Conservation (phyloP, 2,888 invertebrate species). For the Scaptomyza flava region DNA sequence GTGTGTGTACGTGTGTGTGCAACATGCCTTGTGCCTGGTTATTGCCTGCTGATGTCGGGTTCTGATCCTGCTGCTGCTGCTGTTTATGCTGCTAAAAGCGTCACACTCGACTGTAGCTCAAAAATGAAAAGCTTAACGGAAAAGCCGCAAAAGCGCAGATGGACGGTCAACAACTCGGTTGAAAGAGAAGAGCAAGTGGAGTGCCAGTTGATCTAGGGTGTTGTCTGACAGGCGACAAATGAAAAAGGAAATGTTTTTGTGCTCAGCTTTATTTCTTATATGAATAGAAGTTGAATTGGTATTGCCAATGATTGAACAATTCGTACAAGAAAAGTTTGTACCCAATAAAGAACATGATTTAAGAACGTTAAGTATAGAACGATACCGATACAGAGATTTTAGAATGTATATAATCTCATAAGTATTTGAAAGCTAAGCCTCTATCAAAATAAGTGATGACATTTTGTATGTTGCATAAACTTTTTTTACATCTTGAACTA, state of each 20-base stretch:
- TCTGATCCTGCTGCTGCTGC: constrained; percentile 61
- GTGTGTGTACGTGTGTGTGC: constrained; percentile 15
- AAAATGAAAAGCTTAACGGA: constrained; percentile 75
- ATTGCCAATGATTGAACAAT: too few species aligned
- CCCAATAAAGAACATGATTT: too few species aligned
- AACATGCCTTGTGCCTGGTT: constrained; percentile 12
- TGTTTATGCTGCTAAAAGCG: constrained; percentile 48
- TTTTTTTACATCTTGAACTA: too few species aligned
- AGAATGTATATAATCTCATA: too few species aligned
- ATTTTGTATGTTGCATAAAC: too few species aligned
- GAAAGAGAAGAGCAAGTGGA: background rate
- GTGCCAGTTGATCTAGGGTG: background rate
- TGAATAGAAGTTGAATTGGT: too few species aligned
- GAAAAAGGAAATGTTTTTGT: background rate
- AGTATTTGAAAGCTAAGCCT: too few species aligned
- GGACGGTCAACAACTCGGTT: constrained; percentile 33
- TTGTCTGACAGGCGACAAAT: constrained; percentile 57
- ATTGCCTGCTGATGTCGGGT: constrained; percentile 10
- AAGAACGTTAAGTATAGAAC: too few species aligned
- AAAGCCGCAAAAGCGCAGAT: constrained; percentile 71
- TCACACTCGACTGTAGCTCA: constrained; percentile 61
- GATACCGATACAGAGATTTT: too few species aligned
- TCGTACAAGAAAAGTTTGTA: too few species aligned
- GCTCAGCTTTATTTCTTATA: too few species aligned
- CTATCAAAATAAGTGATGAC: too few species aligned